Conservation (phyloP, 1,140 invertebrate genomes). For the Heliconius eleuchia region DNA sequence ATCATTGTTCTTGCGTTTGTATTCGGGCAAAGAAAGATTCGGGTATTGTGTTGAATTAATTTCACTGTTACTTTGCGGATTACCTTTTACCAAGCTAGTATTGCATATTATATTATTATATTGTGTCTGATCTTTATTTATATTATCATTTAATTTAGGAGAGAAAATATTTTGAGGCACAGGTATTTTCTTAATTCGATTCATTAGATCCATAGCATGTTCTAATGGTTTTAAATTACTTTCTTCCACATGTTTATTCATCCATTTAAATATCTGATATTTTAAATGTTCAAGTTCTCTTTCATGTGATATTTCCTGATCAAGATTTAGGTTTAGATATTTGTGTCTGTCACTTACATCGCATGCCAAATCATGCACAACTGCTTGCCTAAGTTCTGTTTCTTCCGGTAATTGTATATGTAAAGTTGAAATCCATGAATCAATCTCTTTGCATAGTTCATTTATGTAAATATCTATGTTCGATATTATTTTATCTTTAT, state of each 20-base stretch:
- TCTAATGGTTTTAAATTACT: slow-evolving; percentile 44
- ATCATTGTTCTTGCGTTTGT: not conserved
- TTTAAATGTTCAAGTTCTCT: slow-evolving; percentile 61
- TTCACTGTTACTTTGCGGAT: not conserved
- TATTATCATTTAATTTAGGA: not conserved
- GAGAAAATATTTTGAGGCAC: slow-evolving; percentile 25
- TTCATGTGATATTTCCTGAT: slow-evolving; percentile 36
- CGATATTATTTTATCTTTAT: slow-evolving; percentile 35
- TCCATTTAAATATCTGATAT: slow-evolving; percentile 67
- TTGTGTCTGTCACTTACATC: slow-evolving; percentile 57
- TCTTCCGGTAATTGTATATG: slow-evolving; percentile 32
- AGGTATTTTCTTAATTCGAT: slow-evolving; percentile 46
- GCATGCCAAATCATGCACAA: slow-evolving; percentile 49
- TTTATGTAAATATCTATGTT: slow-evolving; percentile 41
- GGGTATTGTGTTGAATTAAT: not conserved
- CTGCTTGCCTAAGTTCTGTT: slow-evolving; percentile 36
- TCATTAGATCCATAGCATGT: slow-evolving; percentile 48
- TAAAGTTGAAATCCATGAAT: slow-evolving; percentile 41
- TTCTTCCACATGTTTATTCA: slow-evolving; percentile 50
- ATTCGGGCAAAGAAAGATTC: not conserved
- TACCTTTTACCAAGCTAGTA: not conserved
- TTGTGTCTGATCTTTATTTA: not conserved
- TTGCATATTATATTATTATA: slow-evolving; percentile 17
- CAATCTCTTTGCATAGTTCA: slow-evolving; percentile 44
- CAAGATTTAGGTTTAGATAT: slow-evolving; percentile 58